Percentiles rank a stretch among this genome's conserved stretches.
Conservation (phyloP, 2,797 vertebrate genomes). For the Mycteria americana region DNA sequence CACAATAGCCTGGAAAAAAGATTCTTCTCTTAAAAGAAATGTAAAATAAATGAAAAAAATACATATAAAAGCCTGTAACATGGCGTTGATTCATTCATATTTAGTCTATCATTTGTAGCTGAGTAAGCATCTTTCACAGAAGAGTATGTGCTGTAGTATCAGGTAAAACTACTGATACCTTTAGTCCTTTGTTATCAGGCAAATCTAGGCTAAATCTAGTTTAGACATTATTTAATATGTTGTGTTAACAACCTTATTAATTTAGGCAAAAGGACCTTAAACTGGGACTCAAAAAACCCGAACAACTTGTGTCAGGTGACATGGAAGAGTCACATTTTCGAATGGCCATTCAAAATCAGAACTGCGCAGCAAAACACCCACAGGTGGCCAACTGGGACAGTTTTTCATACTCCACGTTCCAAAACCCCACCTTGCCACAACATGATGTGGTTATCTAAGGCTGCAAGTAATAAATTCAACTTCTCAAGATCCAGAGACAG, state of each 20-base stretch:
- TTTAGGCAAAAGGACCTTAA: background rate
- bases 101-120: background rate
- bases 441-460: background rate
- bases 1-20: background rate
- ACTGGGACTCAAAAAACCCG: background rate
- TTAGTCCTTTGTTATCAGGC: background rate
- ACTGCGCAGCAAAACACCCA: background rate
- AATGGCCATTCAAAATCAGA: background rate
- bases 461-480: background rate
- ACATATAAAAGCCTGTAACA: background rate
- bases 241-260: background rate
- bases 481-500: background rate
- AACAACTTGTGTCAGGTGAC: background rate
- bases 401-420: rapidly evolving
- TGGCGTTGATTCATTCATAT: background rate
- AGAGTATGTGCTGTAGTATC: background rate
- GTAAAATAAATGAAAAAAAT: background rate
- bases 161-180: background rate
- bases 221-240: background rate
- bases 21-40: background rate
- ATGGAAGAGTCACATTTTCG: background rate
- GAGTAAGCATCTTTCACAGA: background rate
- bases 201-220: background rate
- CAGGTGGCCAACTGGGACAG: rapidly evolving
- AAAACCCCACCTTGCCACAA: background rate